Base-by-base conservation (phyloP, 2,113 vertebrate genomes). In the Lycocorax pyrrhopterus region DNA sequence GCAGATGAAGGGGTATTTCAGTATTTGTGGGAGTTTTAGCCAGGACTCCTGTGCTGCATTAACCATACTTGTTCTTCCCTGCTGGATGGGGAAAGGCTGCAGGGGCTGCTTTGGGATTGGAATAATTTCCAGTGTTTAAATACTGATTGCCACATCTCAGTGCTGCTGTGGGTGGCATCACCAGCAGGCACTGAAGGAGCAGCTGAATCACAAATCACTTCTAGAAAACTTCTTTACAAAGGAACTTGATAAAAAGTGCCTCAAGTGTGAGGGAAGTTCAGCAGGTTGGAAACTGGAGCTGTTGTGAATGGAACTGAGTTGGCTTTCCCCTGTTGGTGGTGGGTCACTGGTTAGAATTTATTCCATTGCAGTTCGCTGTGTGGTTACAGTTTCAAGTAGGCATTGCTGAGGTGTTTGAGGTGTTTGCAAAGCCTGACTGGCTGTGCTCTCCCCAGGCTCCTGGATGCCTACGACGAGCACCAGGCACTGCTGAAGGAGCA, bases 401-500 rank as follows among this genome's bases (percentile, higher is more conserved):
- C 16, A 0, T 6, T 1, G 56, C 35, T 59, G 0, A 3, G 11
- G 21, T 15, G 32, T 52, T 30, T 10, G 0, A 13, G 3, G 0
- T 0, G 1, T 4, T 56, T 9, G 5, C 29, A 43, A 3, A 74
- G 26, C 44, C 22, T 51, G 49, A 87, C 39, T 53, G 73, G n/a
- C 29, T 71, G 47, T 78, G 84, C 33, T 52, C 46, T 67, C 86
- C 74, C 8, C 63, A 99, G 99, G 93, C 98, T 99, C 53, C 92
- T 99, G 93, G 97, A 98, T 66, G 98, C 99, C 29, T 99, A 99
- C 39, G 98, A 99, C 18, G 98, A 99, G 72, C 99, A 99, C 62
- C 98, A 99, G 77, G 98, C 98, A 14, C 98, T 99, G 62, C 96
- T 99, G 55, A 99, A 98, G 97, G 99, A 99, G 96, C 98, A 98